Conservation (phyloP, 2,113 vertebrate genomes). For the Cyrtonyx montezumae region DNA sequence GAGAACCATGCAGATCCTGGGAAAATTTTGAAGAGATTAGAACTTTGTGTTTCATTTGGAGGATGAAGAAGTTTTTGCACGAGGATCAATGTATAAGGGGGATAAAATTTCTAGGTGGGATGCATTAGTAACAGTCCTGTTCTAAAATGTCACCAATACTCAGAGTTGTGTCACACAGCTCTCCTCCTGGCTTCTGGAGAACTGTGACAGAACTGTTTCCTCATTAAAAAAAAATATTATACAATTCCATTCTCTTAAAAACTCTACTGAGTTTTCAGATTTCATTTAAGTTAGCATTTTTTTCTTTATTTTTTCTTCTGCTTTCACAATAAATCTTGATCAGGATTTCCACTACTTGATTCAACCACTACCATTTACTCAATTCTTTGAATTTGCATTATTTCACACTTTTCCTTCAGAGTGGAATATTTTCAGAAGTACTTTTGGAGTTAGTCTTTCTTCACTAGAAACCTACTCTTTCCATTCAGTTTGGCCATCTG, state of each 20-base stretch:
- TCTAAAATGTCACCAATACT: neutral
- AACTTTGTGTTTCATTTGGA: neutral
- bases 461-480: neutral
- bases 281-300: neutral
- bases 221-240: accelerated
- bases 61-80: neutral
- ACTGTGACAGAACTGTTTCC: neutral
- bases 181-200: neutral
- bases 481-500: neutral
- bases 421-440: neutral
- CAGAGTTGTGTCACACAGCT: neutral
- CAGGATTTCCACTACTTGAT: neutral
- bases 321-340: neutral
- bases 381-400: neutral
- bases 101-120: neutral
- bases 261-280: neutral
- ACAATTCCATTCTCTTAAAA: neutral
- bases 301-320: neutral
- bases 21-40: neutral
- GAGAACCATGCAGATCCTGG: neutral
- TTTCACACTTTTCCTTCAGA: neutral
- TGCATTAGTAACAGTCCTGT: neutral
- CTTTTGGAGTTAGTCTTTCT: neutral
- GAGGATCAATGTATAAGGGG: neutral
- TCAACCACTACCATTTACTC: neutral